Evolutionary conservation across 1,140 invertebrate genomes (phyloP), one percentile per base, ranked within the genome.

Genomic region (Gonatopus flavifemur): DNA sequence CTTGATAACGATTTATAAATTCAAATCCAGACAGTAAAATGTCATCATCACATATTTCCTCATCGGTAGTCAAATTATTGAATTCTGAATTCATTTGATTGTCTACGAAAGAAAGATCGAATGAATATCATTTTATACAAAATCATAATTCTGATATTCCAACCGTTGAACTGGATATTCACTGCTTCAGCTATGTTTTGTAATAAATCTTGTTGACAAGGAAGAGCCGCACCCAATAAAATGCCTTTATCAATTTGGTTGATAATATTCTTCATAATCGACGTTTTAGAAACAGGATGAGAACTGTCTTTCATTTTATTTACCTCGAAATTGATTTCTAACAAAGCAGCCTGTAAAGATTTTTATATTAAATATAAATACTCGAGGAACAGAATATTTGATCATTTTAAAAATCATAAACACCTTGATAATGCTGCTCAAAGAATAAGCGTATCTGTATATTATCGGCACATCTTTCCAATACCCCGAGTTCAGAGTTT

Each of bases 401-500:
- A 57, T 5, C 54, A 25, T 47, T 62, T 55, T 19, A 56, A 30
- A 54, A 55, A 74, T 10, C 53, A 44, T n/a, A 52, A 36, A 49
- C 71, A 84, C 83, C 75, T 84, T 84, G 10, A 86, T 63, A 51
- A 84, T 83, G 55, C 82, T 80, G 4, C 79, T 82, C 36, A 86
- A 66, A 10, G 86, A 83, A 65, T 87, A 86, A 36, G 81, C 79
- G 67, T 84, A 82, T 59, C 85, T 79, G 35, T 82, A 71, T 16
- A 62, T 72, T 31, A 82, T 51, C 22, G 82, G 74, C 10, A 94
- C 90, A 65, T 86, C 81, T 79, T 87, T 90, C 88, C 92, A 96
- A 62, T 91, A 84, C 1, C 92, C 91, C 35, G 87, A 87, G 76
- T 94, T 92, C 10, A 94, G 79, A 59, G 83, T 77, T 74, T 94